These are phyloP conservation scores for Therioaphis trifolii DNA, from an alignment of 2,888 invertebrate species.

Conservation along the genomic window DNA sequence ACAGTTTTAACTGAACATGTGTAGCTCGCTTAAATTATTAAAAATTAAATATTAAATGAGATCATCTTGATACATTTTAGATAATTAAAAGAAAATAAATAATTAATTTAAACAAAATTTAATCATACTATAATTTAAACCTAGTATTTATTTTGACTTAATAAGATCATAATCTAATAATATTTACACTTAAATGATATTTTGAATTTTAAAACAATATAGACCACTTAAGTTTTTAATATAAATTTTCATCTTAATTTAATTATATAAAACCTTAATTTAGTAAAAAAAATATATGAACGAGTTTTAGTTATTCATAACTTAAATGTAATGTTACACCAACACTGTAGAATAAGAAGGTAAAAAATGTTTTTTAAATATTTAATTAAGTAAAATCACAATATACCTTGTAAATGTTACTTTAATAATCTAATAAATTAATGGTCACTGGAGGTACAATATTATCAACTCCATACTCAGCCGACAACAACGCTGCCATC, in stretches of 20 bases:
- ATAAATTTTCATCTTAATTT: not conserved
- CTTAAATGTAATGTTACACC: not conserved
- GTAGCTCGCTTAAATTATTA: too few species aligned
- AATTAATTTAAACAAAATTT: not conserved
- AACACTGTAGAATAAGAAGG: constrained; percentile 8
- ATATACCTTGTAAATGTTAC: constrained; percentile 12
- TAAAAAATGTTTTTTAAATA: too few species aligned
- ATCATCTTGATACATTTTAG: constrained; percentile 11
- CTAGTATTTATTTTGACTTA: not conserved
- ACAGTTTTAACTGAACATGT: too few species aligned
- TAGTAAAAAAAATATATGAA: too few species aligned
- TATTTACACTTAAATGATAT: not conserved
- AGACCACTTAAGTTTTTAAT: not conserved
- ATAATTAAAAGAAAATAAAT: not conserved
- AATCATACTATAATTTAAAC: not conserved
- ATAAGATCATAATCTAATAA: not conserved
- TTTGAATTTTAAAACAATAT: constrained; percentile 16
- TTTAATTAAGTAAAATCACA: constrained; percentile 36
- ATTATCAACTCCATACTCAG: constrained; percentile 73
- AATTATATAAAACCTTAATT: not conserved
- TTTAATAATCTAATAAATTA: constrained; percentile 59
- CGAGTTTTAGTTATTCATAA: too few species aligned
- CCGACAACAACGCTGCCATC: constrained; percentile 82
- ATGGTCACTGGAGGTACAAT: constrained; percentile 64
- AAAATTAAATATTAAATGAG: constrained; percentile 42